These are phyloP conservation scores for Thaumetopoea pityocampa DNA, from an alignment of 1,140 invertebrate genomes.

Conservation along the genomic window DNA sequence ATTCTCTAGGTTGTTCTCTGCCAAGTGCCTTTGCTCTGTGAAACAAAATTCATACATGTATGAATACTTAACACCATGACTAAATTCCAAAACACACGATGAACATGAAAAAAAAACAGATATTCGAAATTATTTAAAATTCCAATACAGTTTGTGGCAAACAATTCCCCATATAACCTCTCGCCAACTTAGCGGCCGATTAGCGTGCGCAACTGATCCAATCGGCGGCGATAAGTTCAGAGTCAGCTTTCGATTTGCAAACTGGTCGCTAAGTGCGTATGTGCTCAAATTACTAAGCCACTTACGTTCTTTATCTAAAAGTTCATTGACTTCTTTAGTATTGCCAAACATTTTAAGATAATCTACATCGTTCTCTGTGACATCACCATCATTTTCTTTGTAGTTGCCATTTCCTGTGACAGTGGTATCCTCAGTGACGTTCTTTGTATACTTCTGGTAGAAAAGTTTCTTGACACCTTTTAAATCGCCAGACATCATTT, in stretches of 20 bases:
- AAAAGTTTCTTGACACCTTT: constrained; percentile 27
- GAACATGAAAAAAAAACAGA: constrained; percentile 5
- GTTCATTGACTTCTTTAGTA: constrained; percentile 49
- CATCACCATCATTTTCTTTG: neutral
- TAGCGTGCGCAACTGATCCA: no score
- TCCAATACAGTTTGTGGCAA: no score
- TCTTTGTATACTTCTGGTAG: constrained; percentile 18
- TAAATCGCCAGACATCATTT: constrained; percentile 14
- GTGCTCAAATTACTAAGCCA: no score
- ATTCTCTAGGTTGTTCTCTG: constrained; percentile 22
- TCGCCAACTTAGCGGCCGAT: no score
- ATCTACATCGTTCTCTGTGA: constrained; percentile 16
- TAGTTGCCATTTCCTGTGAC: neutral
- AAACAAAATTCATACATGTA: neutral
- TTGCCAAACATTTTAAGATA: constrained; percentile 52
- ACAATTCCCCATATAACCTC: no score
- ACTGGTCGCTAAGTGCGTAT: no score
- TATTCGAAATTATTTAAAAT: neutral
- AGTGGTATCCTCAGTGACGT: no score
- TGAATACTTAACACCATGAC: neutral
- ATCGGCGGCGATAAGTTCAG: no score
- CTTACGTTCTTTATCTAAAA: constrained; percentile 57
- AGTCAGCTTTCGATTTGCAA: no score
- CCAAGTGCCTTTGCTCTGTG: constrained; percentile 37
- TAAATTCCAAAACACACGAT: neutral